These are phyloP conservation scores for Zoroaster sp. DNA, from an alignment of 53 echinoderm and acorn worm genomes.

Conservation along the genomic window DNA sequence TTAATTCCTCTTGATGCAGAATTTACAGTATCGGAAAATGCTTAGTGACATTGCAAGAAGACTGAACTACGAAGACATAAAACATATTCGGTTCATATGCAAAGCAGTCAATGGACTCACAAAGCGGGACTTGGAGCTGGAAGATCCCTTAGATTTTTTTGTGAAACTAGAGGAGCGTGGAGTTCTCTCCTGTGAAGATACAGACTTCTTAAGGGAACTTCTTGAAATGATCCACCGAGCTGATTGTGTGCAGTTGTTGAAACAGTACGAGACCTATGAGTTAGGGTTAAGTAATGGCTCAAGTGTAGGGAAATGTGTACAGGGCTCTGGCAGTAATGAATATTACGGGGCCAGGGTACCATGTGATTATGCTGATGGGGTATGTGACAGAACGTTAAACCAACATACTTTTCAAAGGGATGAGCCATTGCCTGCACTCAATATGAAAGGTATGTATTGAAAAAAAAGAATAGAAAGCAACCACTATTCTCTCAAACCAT, in stretches of 20 bases:
- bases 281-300: not conserved
- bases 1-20: not conserved
- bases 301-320: not conserved
- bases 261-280: not conserved
- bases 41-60: not conserved
- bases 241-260: slow-evolving; percentile 26
- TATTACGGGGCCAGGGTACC: not conserved
- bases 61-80: not conserved
- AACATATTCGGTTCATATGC: slow-evolving; percentile 48
- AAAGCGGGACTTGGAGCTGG: slow-evolving; percentile 56
- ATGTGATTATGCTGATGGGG: not conserved
- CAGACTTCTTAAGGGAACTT: slow-evolving; percentile 1
- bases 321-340: not conserved
- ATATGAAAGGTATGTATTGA: slow-evolving; percentile 6
- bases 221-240: slow-evolving; percentile 22
- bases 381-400: not conserved
- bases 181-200: slow-evolving; percentile 39
- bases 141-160: slow-evolving; percentile 44
- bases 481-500: not conserved
- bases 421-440: not conserved
- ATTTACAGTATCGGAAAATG: not conserved
- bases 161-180: slow-evolving; percentile 57
- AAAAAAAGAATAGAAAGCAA: not conserved
- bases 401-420: not conserved
- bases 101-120: slow-evolving; percentile 58